These are phyloP conservation scores for Armadillidium nasatum DNA, from an alignment of 1,140 invertebrate species.

Conservation along the genomic window DNA sequence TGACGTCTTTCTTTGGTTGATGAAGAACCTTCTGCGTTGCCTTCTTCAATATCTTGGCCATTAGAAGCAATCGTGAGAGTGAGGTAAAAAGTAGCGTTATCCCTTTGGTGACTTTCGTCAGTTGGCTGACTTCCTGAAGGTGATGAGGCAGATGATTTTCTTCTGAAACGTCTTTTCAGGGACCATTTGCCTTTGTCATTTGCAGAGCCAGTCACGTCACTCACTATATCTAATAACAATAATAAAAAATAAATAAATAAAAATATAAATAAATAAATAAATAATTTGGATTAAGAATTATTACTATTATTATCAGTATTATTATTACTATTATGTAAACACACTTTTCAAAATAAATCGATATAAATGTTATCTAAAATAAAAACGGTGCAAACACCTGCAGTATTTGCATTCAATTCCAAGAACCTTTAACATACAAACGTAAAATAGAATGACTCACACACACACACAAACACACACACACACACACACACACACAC, in stretches of 20 bases:
- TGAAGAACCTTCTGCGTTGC: background rate
- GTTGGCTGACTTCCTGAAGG: constrained; percentile 6
- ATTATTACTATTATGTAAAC: too few relatives aligned
- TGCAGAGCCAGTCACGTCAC: constrained; percentile 38
- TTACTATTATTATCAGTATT: too few relatives aligned
- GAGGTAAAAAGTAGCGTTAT: constrained; percentile 42
- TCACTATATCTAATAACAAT: constrained; percentile 36
- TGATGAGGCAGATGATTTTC: constrained; percentile 32
- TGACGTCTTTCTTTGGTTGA: background rate
- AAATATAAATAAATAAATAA: background rate
- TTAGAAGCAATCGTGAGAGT: constrained; percentile 41
- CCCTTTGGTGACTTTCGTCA: constrained; percentile 26
- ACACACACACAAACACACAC: too few relatives aligned
- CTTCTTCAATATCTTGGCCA: constrained; percentile 10
- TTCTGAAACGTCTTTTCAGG: constrained; percentile 37
- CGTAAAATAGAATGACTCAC: too few relatives aligned
- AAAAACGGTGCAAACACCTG: too few relatives aligned
- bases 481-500: too few relatives aligned
- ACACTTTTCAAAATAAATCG: too few relatives aligned
- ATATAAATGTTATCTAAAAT: too few relatives aligned
- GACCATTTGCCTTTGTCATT: constrained; percentile 45
- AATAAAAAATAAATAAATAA: background rate
- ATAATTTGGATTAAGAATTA: background rate
- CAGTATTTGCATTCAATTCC: too few relatives aligned
- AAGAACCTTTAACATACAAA: too few relatives aligned